These are phyloP conservation scores for Tachina fera DNA, from an alignment of 2,888 invertebrate genomes.

Conservation along the genomic window DNA sequence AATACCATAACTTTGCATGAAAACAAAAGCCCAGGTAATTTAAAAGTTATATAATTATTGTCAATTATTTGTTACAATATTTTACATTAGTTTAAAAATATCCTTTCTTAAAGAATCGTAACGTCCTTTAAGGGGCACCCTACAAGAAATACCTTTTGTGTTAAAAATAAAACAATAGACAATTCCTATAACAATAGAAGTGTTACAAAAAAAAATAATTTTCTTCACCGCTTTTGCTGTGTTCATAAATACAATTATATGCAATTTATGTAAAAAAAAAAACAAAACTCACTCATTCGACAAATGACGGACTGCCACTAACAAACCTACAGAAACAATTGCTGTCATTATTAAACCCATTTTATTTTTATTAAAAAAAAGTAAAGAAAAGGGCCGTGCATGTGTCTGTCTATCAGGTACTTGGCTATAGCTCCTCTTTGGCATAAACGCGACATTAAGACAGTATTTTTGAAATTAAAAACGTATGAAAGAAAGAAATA, in stretches of 20 bases:
- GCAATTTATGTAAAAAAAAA: slow-evolving; percentile 7
- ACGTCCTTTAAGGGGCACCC: slow-evolving; percentile 8
- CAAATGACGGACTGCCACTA: slow-evolving; percentile 47
- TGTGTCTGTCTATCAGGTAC: not conserved
- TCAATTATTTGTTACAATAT: no score
- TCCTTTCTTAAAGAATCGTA: no score
- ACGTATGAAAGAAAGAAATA: not conserved
- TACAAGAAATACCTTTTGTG: not conserved
- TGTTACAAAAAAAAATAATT: slow-evolving; percentile 18
- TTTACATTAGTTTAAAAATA: no score
- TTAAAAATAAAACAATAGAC: slow-evolving; percentile 6
- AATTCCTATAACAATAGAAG: slow-evolving; percentile 3
- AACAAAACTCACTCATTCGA: slow-evolving; percentile 13
- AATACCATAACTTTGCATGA: no score
- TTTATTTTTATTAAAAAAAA: slow-evolving; percentile 10
- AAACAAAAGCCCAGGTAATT: no score
- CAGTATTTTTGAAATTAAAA: slow-evolving; percentile 11
- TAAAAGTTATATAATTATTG: no score
- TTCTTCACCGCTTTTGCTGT: not conserved
- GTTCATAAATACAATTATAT: slow-evolving; percentile 40
- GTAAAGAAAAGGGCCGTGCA: not conserved
- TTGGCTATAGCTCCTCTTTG: not conserved
- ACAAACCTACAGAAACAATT: slow-evolving; percentile 21
- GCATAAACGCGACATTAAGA: slow-evolving; percentile 13
- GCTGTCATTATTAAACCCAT: not conserved